Conservation (phyloP, 2,888 invertebrate genomes). For the Hirudinaria manillensis region DNA sequence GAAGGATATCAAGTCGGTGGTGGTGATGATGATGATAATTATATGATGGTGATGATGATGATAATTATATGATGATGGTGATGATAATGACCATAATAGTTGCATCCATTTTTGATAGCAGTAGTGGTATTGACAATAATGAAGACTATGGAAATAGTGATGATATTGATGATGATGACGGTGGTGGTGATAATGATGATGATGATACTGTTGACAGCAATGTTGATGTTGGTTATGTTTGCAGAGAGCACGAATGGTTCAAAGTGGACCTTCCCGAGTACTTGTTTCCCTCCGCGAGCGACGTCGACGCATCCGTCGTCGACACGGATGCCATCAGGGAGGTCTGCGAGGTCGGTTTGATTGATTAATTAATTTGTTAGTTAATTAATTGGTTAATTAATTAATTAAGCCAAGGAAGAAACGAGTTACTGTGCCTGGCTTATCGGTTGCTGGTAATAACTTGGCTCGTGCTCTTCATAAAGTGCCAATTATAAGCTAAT, state of each 20-base stretch:
- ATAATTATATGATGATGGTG: neutral
- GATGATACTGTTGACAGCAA: neutral
- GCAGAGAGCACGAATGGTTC: slow-evolving; percentile 94
- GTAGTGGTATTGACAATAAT: neutral
- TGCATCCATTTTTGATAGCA: neutral
- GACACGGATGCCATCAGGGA: slow-evolving; percentile 91
- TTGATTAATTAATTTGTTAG: neutral
- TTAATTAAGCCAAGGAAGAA: no score
- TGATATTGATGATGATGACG: neutral
- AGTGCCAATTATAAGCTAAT: no score
- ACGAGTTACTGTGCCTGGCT: no score
- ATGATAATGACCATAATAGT: no score
- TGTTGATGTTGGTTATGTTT: neutral
- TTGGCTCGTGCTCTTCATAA: no score
- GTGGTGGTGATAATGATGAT: neutral
- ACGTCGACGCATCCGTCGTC: slow-evolving; percentile 92
- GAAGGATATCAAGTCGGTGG: slow-evolving; percentile 12
- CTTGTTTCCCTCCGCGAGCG: slow-evolving; percentile 93
- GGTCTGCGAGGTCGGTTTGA: slow-evolving; percentile 63
- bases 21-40: neutral
- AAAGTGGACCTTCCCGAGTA: slow-evolving; percentile 92
- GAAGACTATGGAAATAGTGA: neutral
- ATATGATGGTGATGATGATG: neutral
- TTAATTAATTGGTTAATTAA: neutral
- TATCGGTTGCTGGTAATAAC: no score